A percentile compares a stretch with the other conserved stretches of the same genome.
Evolutionary conservation across 2,888 invertebrate genomes (phyloP).

Genomic region (Torymus aiolomorphi): DNA sequence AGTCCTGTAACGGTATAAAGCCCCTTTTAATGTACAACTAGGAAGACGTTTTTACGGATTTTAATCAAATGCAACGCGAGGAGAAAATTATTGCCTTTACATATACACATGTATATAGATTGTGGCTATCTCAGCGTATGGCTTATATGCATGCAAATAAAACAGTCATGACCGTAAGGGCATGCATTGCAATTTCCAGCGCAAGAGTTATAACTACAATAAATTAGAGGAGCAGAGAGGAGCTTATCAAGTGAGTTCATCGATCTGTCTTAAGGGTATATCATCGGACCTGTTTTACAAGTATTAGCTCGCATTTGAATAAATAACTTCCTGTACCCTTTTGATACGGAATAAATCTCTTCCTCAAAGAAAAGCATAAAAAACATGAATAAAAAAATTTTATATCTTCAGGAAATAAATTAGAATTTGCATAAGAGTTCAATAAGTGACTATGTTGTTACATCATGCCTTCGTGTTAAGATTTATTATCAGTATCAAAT

Average conservation of each 20-base stretch:
- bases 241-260: slow-evolving; percentile 41
- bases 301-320: slow-evolving; percentile 3
- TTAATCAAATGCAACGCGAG: slow-evolving; percentile 4
- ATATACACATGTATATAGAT: slow-evolving; percentile 13
- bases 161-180: slow-evolving; percentile 39
- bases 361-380: neutral
- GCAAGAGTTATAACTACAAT: slow-evolving; percentile 41
- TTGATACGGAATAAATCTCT: neutral
- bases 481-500: too few relatives aligned
- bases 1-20: slow-evolving; percentile 21
- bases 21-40: slow-evolving; percentile 10
- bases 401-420: too few relatives aligned
- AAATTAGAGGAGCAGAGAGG: slow-evolving; percentile 31
- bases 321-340: neutral
- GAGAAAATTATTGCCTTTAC: slow-evolving; percentile 33
- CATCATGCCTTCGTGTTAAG: too few relatives aligned
- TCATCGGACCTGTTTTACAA: slow-evolving; percentile 27
- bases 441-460: too few relatives aligned
- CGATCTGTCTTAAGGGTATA: slow-evolving; percentile 25
- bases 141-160: slow-evolving; percentile 25
- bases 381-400: neutral
- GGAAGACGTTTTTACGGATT: slow-evolving; percentile 9
- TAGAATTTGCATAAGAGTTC: too few relatives aligned
- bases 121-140: slow-evolving; percentile 33
- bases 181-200: slow-evolving; percentile 37